phyloP scores from a whole-genome alignment of 2,113 vertebrate species.

The Nymphicus hollandicus region DNA sequence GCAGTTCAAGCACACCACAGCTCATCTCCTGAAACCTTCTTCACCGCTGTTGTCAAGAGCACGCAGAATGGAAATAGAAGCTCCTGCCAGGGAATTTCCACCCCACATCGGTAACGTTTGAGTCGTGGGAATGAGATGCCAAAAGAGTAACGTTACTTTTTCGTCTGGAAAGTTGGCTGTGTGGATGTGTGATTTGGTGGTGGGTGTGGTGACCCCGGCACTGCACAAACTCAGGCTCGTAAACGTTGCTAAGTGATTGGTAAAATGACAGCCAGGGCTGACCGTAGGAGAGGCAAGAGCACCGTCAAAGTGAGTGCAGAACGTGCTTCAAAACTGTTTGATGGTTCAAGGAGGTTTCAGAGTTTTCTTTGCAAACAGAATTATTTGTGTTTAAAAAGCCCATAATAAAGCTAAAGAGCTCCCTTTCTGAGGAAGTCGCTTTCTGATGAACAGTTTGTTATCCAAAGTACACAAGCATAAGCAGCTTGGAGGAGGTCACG shows the following conservation, averaged over 20 bases:
- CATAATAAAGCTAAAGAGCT: not conserved
- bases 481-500: not conserved
- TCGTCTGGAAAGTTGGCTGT: not conserved
- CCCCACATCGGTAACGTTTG: not conserved
- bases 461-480: not conserved
- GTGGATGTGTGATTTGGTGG: not conserved
- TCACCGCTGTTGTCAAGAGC: not conserved
- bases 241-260: not conserved
- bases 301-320: rapidly evolving
- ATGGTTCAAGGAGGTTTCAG: not conserved
- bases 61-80: not conserved
- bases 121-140: not conserved
- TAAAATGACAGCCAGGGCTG: not conserved
- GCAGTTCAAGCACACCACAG: not conserved
- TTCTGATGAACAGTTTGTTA: not conserved
- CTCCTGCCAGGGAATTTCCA: conserved; percentile 49
- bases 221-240: not conserved
- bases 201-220: conserved; percentile 31
- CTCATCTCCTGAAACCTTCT: not conserved
- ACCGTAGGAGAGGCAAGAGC: not conserved
- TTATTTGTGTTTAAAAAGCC: not conserved
- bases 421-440: not conserved
- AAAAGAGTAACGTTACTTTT: not conserved
- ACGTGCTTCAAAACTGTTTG: not conserved
- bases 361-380: not conserved